Evolutionary conservation across 2,888 invertebrate species (phyloP).

Genomic region (Romanomermis culicivorax): DNA sequence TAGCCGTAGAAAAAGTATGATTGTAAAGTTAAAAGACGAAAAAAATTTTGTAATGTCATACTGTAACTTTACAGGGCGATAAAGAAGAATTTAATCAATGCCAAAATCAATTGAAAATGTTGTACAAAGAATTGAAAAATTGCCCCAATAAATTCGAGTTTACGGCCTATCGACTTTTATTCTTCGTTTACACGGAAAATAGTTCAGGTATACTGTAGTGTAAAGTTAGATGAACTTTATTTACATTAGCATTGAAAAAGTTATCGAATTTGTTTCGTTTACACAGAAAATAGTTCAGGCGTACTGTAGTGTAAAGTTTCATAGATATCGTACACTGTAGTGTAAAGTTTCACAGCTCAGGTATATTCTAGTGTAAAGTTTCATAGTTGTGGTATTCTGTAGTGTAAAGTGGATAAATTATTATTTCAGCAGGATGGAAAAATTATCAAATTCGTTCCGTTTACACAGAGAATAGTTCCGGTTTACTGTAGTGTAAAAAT

Average conservation of each 20-base stretch:
- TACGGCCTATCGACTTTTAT: slow-evolving; percentile 79
- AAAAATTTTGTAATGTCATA: no score
- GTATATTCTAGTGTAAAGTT: no score
- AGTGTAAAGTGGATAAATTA: no score
- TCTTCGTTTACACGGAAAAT: slow-evolving; percentile 93
- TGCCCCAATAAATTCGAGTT: slow-evolving; percentile 60
- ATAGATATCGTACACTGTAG: neutral
- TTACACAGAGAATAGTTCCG: slow-evolving; percentile 82
- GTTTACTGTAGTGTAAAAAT: no score
- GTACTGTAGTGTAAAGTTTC: slow-evolving; percentile 13
- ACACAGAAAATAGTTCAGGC: slow-evolving; percentile 88
- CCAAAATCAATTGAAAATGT: slow-evolving; percentile 85
- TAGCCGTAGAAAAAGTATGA: slow-evolving; percentile 69
- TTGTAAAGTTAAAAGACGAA: no score
- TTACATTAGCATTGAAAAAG: no score
- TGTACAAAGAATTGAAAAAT: slow-evolving; percentile 41
- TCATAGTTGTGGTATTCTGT: no score
- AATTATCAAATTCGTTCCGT: no score
- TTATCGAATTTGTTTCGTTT: no score
- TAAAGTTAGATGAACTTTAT: neutral
- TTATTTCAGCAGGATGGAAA: no score
- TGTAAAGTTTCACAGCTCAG: no score
- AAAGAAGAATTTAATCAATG: slow-evolving; percentile 99
- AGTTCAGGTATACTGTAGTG: slow-evolving; percentile 49
- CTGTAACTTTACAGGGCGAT: slow-evolving; percentile 44